Percentiles rank a stretch among this genome's conserved stretches.
phyloP scores from a whole-genome alignment of 2,888 invertebrate species.

The Xylota sylvarum region DNA sequence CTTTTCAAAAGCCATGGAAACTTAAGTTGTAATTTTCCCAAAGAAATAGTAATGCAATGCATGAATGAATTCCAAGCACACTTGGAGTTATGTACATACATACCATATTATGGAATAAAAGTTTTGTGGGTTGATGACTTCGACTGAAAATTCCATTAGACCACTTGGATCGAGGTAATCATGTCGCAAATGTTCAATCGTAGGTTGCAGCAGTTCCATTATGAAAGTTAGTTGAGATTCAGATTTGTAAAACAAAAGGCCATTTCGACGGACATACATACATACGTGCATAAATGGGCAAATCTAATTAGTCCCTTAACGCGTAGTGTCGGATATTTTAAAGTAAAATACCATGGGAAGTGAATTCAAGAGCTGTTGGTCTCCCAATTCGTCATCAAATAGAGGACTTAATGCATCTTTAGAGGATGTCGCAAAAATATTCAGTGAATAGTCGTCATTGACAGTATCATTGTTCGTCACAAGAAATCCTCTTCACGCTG shows the following conservation, averaged over 20 bases:
- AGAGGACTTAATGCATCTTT: constrained; percentile 64
- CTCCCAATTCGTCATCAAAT: constrained; percentile 70
- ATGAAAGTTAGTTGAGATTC: no score
- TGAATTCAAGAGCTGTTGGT: background rate
- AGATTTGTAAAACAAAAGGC: no score
- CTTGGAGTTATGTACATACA: background rate
- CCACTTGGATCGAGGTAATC: no score
- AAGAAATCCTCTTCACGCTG: constrained; percentile 1
- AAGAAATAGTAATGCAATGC: no score
- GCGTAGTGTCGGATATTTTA: no score
- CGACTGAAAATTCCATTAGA: background rate
- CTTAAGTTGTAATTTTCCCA: background rate
- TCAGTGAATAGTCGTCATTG: constrained; percentile 4
- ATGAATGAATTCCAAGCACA: background rate
- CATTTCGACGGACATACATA: no score
- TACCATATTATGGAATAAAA: background rate
- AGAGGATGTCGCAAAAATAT: background rate
- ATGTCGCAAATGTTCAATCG: no score
- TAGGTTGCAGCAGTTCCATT: no score
- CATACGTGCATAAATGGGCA: no score
- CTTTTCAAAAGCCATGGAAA: constrained; percentile 6
- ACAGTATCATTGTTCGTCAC: constrained; percentile 24
- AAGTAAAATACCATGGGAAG: no score
- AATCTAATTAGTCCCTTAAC: no score
- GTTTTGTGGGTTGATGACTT: background rate